Evolutionary conservation across 2,113 vertebrate genomes (phyloP), one percentile per base, ranked within the genome.

Genomic region (Pao palembangensis): DNA sequence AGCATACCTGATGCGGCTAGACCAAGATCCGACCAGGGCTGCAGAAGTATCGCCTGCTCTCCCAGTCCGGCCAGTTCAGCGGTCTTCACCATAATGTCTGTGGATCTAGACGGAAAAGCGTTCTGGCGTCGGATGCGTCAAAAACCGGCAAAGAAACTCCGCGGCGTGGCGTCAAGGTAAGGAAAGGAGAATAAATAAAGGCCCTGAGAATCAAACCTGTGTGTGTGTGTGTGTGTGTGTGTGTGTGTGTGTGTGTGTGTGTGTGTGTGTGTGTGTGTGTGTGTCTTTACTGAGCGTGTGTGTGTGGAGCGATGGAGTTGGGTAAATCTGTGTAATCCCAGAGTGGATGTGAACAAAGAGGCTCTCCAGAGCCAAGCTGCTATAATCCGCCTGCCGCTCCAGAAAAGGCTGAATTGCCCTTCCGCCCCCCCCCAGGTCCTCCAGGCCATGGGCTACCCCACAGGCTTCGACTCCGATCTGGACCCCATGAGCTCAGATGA

Each of bases 51-150:
- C 98, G 98, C 76, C 93, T 99, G 78, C 91, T 99, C 71, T 98
- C 96, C 72, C 97, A 99, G 90, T 98, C 97, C 51, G 97, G 96
- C 74, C 97, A 96, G 25, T 96, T 99, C 74, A 96, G 96, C 97
- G 0, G 95, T 98, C 90, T 99, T 99, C 90, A 99, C 97, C 73
- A 99, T n/a, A n/a, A n/a, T 99, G 97, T 98, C 96, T 34, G 95
- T 98, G 71, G 96, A 98, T 73, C 92, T 99, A 84, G 96, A 99
- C 48, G 95, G n/a, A n/a, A n/a, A n/a, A n/a, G n/a, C n/a, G n/a
- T n/a, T n/a, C n/a, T n/a, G n/a, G n/a, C n/a, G n/a, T n/a, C n/a
- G 97, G 97, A 64, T 96, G n/a, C 96, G 80, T 99, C 96, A 99
- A 88, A 99, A 99, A 88, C 98, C 95, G 5, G 97, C 97, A 81